These are phyloP conservation scores for Spodoptera littoralis DNA, from an alignment of 2,888 invertebrate genomes.

Conservation along the genomic window DNA sequence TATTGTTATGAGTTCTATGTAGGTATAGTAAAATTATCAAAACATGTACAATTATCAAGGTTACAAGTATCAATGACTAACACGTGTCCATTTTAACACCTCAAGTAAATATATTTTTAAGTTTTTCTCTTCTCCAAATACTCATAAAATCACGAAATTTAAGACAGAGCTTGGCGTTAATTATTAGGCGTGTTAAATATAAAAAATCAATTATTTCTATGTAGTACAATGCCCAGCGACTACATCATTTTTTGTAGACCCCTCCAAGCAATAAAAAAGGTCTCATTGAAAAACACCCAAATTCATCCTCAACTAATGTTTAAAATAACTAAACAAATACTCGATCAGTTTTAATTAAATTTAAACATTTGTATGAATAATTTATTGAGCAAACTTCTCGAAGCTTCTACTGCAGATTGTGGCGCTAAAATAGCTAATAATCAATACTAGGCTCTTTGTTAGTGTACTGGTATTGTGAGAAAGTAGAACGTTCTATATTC, in stretches of 20 bases:
- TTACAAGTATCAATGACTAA: too few species aligned
- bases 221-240: neutral
- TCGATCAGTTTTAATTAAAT: conserved; percentile 19
- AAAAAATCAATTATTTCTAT: too few species aligned
- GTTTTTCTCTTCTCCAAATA: too few species aligned
- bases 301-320: neutral
- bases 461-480: conserved; percentile 42
- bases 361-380: conserved; percentile 14
- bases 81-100: too few species aligned
- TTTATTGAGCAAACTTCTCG: conserved; percentile 22
- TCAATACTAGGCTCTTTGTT: conserved; percentile 49
- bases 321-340: conserved; percentile 12
- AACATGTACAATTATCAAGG: too few species aligned
- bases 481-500: conserved; percentile 47
- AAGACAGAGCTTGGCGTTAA: neutral
- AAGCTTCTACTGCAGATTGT: conserved; percentile 22
- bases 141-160: too few species aligned
- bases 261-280: too few species aligned
- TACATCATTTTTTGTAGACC: neutral
- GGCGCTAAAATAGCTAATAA: conserved; percentile 52
- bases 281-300: too few species aligned
- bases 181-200: neutral
- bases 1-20: too few species aligned
- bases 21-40: too few species aligned
- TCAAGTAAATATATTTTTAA: too few species aligned